phyloP scores from a whole-genome alignment of 2,113 vertebrate species.

The Tympanuchus pallidicinctus region DNA sequence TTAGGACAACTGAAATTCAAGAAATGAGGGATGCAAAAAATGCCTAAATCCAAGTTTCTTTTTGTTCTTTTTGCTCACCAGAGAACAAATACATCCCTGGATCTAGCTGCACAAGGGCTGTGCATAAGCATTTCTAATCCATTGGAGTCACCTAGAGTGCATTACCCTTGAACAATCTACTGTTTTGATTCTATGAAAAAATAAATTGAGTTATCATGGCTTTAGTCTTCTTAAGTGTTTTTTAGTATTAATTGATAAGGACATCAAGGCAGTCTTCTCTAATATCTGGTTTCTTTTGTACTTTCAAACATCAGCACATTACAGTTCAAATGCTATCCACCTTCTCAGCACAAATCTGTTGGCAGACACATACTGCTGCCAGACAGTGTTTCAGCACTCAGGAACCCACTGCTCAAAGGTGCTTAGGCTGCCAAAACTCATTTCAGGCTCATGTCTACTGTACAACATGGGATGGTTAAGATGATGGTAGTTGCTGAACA shows the following conservation, averaged over 20 bases:
- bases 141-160: not conserved
- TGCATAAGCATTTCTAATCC: not conserved
- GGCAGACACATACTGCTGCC: not conserved
- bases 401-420: not conserved
- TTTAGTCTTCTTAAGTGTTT: not conserved
- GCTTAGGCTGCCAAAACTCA: rapidly evolving
- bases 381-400: not conserved
- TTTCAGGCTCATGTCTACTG: not conserved
- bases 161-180: not conserved
- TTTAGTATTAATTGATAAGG: not conserved
- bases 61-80: not conserved
- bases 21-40: not conserved
- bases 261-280: not conserved
- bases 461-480: not conserved
- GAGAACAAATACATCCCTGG: not conserved
- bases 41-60: not conserved
- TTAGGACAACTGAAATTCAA: not conserved
- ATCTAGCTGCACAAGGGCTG: not conserved
- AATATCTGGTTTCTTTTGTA: not conserved
- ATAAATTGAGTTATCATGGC: not conserved
- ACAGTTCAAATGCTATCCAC: not conserved
- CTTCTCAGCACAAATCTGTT: not conserved
- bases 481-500: not conserved
- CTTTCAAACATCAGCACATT: not conserved
- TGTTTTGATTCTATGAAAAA: not conserved